Conservation (phyloP, 1,140 invertebrate species). For the Brachionus asplanchnoidis region DNA sequence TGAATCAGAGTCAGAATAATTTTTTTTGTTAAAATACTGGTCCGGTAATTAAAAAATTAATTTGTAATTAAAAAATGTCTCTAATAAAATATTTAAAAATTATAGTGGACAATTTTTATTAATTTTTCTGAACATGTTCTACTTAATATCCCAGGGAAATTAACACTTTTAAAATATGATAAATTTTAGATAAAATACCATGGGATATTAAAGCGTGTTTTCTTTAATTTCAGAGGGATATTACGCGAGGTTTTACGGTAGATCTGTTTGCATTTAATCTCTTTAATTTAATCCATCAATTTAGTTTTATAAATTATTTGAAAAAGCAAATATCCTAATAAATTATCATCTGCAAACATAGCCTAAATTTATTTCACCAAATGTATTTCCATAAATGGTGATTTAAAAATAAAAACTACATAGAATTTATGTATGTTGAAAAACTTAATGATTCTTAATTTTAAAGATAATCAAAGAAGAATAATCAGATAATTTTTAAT, state of each 20-base stretch:
- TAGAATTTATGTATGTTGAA: background rate
- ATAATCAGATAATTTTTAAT: background rate
- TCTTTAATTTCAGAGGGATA: too few relatives aligned
- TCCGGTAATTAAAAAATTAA: background rate
- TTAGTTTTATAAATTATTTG: background rate
- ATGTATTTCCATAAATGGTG: background rate
- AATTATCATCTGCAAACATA: background rate
- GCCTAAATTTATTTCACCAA: background rate
- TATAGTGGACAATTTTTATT: slow-evolving; percentile 16
- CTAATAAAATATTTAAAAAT: slow-evolving; percentile 17
- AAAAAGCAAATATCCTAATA: background rate
- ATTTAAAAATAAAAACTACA: background rate
- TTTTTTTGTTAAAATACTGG: background rate
- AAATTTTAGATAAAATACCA: background rate
- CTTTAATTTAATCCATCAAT: too few relatives aligned
- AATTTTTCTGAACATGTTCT: slow-evolving; percentile 15
- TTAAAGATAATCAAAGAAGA: background rate
- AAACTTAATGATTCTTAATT: background rate
- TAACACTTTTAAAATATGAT: slow-evolving; percentile 6
- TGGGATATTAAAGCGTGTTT: too few relatives aligned
- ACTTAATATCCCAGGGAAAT: slow-evolving; percentile 9
- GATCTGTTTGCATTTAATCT: too few relatives aligned
- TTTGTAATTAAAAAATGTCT: background rate
- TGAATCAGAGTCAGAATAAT: too few relatives aligned
- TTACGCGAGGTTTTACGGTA: too few relatives aligned